Conservation (phyloP, 2,888 invertebrate species). For the Cordylochernes scorpioides region DNA sequence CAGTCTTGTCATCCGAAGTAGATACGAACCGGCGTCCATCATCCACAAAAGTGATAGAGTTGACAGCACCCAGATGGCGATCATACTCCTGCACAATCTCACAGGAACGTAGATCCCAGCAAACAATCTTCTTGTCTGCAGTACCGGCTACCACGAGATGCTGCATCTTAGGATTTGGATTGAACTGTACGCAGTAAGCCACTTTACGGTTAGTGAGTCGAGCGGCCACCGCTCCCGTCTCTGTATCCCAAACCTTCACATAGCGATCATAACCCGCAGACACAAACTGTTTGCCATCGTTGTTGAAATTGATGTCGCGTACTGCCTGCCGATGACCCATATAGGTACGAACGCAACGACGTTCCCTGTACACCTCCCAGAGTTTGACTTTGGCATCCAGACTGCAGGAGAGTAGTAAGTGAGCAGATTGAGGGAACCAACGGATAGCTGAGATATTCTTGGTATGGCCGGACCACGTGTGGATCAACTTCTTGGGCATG, state of each 20-base stretch:
- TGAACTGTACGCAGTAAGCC: constrained; percentile 90
- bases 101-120: constrained; percentile 84
- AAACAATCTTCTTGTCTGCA: constrained; percentile 96
- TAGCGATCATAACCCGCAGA: constrained; percentile 86
- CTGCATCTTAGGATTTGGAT: constrained; percentile 89
- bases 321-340: constrained; percentile 91
- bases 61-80: constrained; percentile 90
- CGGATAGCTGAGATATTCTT: constrained; percentile 82
- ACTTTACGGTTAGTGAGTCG: constrained; percentile 84
- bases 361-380: constrained; percentile 91
- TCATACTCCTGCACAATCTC: constrained; percentile 96
- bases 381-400: constrained; percentile 94
- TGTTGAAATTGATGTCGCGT: constrained; percentile 81
- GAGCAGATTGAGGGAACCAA: constrained; percentile 82
- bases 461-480: constrained; percentile 88
- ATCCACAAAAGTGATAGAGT: constrained; percentile 95
- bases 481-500: constrained; percentile 76
- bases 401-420: constrained; percentile 72
- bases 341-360: constrained; percentile 75
- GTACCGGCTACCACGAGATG: constrained; percentile 93
- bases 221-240: constrained; percentile 35
- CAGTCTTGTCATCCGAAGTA: constrained; percentile 93
- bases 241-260: constrained; percentile 93
- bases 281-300: constrained; percentile 65
- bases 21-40: constrained; percentile 91